Base-by-base conservation (phyloP, 2,888 invertebrate species). In the Ormyrus labotus region DNA sequence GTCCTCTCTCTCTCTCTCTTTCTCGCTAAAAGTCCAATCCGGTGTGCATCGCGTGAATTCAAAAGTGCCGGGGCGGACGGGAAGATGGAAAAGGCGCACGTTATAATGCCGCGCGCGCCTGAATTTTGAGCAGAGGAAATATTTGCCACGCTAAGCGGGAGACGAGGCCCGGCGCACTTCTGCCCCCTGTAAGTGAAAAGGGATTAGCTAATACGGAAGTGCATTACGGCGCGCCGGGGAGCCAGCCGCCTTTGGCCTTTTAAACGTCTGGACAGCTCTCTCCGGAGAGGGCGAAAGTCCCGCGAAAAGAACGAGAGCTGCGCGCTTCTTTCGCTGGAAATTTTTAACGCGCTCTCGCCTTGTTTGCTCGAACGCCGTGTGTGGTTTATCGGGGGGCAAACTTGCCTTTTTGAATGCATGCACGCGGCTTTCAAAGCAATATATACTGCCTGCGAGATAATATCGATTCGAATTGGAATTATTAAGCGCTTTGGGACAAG, bases 41-140 rank as follows among this genome's bases (percentile, higher is more conserved):
- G 11, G 34, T 34, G 34, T 34, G 48, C 47, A 68, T 57, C 57
- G 68, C 48, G 65, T 63, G 71, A 78, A 71, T 78, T 78, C 64
- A 70, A 78, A 78, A 78, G 60, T 71, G 57, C 65, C n/a, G 71
- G 48, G 71, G 48, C 48, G 57, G 68, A 63, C n/a, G 60, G 68
- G 57, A 8, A 13, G 34, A 51, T 61, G 65, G 58, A 67, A 72
- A 73, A 73, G 67, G 9, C 68, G 57, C 50, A 61, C 67, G 45
- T 78, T 78, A 78, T 65, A 65, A 65, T 71, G 71, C 65, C 34
- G 60, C 77, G 64, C 77, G 64, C 63, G 78, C 78, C 68, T 78
- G 72, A 78, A 78, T 78, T 78, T 73, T 68, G n/a, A 76, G 48
- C n/a, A 60, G 58, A 51, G 57, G 67, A 64, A 69, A 70, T 78